Conservation (phyloP, 2,888 invertebrate species). For the Quadriops clusia region DNA sequence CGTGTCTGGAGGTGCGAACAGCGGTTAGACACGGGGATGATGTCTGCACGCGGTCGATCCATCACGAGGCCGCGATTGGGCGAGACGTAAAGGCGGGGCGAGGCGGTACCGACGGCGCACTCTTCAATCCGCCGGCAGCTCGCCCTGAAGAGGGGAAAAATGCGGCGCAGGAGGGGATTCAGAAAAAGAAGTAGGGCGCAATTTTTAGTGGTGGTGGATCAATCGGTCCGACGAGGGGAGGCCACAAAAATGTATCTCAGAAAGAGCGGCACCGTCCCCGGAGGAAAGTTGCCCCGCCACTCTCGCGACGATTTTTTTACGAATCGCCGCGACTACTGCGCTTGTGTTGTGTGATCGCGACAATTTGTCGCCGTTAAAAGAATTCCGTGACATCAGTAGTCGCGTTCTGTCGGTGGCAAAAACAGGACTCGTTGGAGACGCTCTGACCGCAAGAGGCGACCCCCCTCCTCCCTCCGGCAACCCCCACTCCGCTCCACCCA, state of each 20-base stretch:
- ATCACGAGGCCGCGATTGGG: conserved; percentile 36
- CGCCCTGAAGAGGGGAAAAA: conserved; percentile 44
- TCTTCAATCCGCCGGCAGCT: conserved; percentile 36
- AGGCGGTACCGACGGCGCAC: conserved; percentile 33
- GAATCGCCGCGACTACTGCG: conserved; percentile 32
- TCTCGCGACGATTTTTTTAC: conserved; percentile 12
- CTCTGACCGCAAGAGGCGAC: conserved; percentile 34
- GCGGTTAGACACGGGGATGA: conserved; percentile 28
- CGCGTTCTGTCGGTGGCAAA: conserved; percentile 38
- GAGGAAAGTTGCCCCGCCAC: conserved; percentile 28
- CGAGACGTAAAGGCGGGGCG: conserved; percentile 38
- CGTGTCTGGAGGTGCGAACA: conserved; percentile 31
- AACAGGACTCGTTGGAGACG: conserved; percentile 31
- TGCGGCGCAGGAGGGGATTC: conserved; percentile 28
- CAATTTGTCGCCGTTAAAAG: conserved; percentile 41
- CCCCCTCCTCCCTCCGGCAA: conserved; percentile 36
- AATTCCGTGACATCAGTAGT: conserved; percentile 39
- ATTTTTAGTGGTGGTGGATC: conserved; percentile 40
- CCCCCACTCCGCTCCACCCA: conserved; percentile 49
- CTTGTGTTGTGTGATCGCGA: conserved; percentile 38
- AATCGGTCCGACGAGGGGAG: conserved; percentile 35
- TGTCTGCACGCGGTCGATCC: conserved; percentile 35
- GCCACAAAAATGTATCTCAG: conserved; percentile 36
- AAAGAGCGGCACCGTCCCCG: conserved; percentile 34
- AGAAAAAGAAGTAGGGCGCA: conserved; percentile 39